phyloP scores from a whole-genome alignment of 2,113 vertebrate genomes.

The Chaetura pelagica region DNA sequence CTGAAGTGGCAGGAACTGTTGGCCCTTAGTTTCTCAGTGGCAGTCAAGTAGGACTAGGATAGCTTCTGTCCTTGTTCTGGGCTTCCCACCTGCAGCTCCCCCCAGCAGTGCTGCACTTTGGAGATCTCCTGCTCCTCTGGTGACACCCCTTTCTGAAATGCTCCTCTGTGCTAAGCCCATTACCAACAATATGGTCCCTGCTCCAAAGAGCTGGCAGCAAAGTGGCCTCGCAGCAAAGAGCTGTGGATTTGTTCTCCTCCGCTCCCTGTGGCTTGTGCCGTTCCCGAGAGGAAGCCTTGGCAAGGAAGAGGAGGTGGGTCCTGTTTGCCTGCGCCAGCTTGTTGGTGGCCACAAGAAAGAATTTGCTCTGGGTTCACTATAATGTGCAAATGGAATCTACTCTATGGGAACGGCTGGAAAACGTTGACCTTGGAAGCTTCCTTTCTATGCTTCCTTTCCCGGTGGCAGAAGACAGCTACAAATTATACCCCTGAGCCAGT shows the following conservation, averaged over 20 bases:
- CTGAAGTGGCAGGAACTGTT: neutral
- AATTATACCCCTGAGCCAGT: constrained; percentile 35
- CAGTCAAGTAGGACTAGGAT: neutral
- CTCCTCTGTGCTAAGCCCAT: neutral
- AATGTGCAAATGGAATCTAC: constrained; percentile 56
- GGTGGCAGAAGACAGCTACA: constrained; percentile 57
- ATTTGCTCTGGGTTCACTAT: constrained; percentile 27
- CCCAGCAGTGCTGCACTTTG: neutral
- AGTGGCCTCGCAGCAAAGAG: neutral
- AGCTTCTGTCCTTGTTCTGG: neutral
- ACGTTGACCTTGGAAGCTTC: constrained; percentile 38
- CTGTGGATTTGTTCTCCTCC: neutral
- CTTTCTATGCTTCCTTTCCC: neutral
- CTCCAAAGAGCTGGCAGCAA: constrained; percentile 1
- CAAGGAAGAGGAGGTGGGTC: constrained; percentile 10
- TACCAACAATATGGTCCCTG: neutral
- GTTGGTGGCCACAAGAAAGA: neutral
- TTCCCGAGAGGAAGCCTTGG: neutral
- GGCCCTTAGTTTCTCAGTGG: neutral
- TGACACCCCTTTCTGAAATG: neutral
- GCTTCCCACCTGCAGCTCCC: constrained; percentile 9
- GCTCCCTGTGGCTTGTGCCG: neutral
- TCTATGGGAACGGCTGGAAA: constrained; percentile 59
- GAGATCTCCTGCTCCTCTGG: neutral
- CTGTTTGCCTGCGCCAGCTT: neutral